These are phyloP conservation scores for Cherax destructor DNA, from an alignment of 1,140 invertebrate genomes.

Conservation along the genomic window DNA sequence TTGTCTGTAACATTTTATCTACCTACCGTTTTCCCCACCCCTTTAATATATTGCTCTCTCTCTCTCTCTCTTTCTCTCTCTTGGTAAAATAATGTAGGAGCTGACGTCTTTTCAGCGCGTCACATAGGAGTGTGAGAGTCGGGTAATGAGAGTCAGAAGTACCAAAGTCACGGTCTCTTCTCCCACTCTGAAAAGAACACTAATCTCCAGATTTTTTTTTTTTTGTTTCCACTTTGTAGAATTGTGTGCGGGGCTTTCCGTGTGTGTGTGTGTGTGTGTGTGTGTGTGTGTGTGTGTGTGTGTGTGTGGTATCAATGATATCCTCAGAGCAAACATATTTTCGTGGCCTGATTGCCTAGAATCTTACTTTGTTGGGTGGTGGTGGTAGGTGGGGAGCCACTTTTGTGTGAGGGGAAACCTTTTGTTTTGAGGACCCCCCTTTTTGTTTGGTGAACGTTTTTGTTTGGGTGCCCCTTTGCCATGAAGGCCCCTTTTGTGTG, in stretches of 20 bases:
- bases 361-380: neutral
- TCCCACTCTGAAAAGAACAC: neutral
- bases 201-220: neutral
- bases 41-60: too few relatives aligned
- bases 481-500: too few relatives aligned
- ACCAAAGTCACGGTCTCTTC: neutral
- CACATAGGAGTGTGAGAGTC: neutral
- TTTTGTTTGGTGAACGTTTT: too few relatives aligned
- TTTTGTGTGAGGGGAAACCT: too few relatives aligned
- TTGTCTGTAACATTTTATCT: neutral
- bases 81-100: too few relatives aligned
- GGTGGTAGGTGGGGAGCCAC: neutral
- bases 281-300: constrained; percentile 32
- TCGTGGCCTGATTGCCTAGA: too few relatives aligned
- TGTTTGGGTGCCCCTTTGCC: too few relatives aligned
- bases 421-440: too few relatives aligned
- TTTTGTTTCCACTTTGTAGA: neutral
- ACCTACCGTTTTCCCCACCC: neutral
- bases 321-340: too few relatives aligned
- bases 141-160: neutral
- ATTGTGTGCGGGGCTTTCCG: neutral
- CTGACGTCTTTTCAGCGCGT: neutral
- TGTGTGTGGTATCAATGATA: neutral
- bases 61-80: too few relatives aligned
- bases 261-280: constrained; percentile 33